Evolutionary conservation across 2,113 vertebrate species (phyloP).

Genomic region (Plectropomus leopardus): DNA sequence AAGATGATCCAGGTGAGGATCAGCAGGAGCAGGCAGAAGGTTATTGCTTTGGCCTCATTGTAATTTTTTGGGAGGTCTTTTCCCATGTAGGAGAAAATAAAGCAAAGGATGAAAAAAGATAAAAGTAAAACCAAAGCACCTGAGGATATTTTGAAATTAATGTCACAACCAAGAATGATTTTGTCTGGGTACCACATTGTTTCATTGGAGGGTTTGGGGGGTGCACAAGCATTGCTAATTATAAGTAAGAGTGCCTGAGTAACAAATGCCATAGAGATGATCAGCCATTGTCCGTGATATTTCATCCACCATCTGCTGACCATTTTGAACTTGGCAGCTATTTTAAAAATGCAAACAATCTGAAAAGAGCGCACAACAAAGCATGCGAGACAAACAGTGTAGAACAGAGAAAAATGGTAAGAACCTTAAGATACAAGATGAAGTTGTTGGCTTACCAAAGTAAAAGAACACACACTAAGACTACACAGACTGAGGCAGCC

Average conservation of each 20-base stretch:
- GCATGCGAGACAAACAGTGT: conserved; percentile 86
- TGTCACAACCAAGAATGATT: conserved; percentile 84
- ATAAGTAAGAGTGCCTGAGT: conserved; percentile 76
- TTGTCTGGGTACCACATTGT: conserved; percentile 54
- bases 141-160: rapidly evolving
- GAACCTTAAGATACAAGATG: conserved; percentile 79
- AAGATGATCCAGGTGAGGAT: conserved; percentile 85
- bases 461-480: conserved; percentile 72
- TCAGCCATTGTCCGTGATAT: conserved; percentile 81
- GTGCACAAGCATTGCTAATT: conserved; percentile 32
- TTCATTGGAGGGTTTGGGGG: conserved; percentile 75
- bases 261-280: conserved; percentile 72
- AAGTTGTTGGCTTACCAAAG: conserved; percentile 82
- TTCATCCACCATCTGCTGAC: conserved; percentile 86
- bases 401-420: conserved; percentile 81
- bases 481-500: no score
- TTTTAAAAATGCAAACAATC: conserved; percentile 90
- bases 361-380: conserved; percentile 63
- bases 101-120: conserved; percentile 83
- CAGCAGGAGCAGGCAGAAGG: conserved; percentile 88
- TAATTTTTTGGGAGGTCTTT: conserved; percentile 93
- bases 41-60: conserved; percentile 91
- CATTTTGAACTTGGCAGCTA: conserved; percentile 82
- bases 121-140: conserved; percentile 51
- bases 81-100: conserved; percentile 89